phyloP scores from a whole-genome alignment of 2,888 invertebrate species.

The Cryptocephalus primarius region DNA sequence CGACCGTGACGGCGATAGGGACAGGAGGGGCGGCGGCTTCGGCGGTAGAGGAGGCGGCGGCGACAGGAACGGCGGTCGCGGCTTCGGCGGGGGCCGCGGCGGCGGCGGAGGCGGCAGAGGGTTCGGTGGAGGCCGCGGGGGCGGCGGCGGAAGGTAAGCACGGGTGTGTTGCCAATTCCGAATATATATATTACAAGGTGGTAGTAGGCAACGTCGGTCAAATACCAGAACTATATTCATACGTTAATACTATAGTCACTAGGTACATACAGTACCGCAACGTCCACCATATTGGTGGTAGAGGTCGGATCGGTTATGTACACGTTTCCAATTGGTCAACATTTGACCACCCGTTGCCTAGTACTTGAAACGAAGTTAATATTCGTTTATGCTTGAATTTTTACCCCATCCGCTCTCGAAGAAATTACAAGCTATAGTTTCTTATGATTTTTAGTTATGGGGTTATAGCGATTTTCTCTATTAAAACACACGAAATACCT shows the following conservation, averaged over 20 bases:
- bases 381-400: neutral
- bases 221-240: neutral
- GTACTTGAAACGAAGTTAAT: no score
- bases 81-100: conserved; percentile 26
- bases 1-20: conserved; percentile 45
- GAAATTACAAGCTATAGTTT: conserved; percentile 15
- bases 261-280: no score
- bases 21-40: conserved; percentile 55
- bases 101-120: conserved; percentile 42
- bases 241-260: no score
- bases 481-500: conserved; percentile 23
- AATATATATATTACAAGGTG: neutral
- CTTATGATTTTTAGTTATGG: conserved; percentile 20
- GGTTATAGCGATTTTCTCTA: conserved; percentile 19
- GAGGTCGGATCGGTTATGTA: no score
- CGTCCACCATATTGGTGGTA: no score
- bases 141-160: conserved; percentile 37
- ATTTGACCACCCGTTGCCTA: no score
- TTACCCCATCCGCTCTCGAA: conserved; percentile 21
- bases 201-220: neutral
- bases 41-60: conserved; percentile 28
- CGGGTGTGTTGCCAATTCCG: neutral
- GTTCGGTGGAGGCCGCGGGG: conserved; percentile 41
- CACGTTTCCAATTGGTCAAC: no score
- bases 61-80: conserved; percentile 27